These are phyloP conservation scores for Drosophila acutilabella DNA, from an alignment of 2,888 invertebrate species.

Conservation along the genomic window DNA sequence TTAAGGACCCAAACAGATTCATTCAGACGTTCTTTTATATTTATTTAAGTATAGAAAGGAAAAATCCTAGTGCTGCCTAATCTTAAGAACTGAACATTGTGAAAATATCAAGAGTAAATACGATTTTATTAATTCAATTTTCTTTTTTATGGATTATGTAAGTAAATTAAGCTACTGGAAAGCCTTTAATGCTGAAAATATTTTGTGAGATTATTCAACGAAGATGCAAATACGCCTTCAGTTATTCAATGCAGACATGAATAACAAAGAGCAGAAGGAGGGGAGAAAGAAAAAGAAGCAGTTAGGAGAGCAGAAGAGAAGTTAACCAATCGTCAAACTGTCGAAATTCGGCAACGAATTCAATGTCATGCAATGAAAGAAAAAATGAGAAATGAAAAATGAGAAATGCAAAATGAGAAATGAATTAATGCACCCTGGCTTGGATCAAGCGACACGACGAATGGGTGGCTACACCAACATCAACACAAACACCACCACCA, in stretches of 20 bases:
- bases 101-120: no score
- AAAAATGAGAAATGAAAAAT: conserved; percentile 1
- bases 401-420: conserved; percentile 3
- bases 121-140: no score
- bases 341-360: conserved; percentile 23
- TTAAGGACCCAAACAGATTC: no score
- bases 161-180: no score
- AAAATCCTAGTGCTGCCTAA: no score
- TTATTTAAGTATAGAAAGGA: no score
- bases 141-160: no score
- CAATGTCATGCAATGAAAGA: conserved; percentile 18
- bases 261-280: background rate
- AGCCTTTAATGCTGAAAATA: background rate
- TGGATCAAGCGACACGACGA: conserved; percentile 12
- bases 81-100: no score
- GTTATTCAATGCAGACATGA: background rate
- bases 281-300: background rate
- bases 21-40: no score
- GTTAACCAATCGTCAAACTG: conserved; percentile 21
- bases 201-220: background rate
- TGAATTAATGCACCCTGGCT: conserved; percentile 30
- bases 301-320: background rate
- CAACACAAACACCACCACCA: conserved; percentile 12
- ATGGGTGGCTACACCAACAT: background rate
- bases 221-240: background rate